Evolutionary conservation across 2,113 vertebrate genomes (phyloP).

Genomic region (Puntigrus tetrazona): DNA sequence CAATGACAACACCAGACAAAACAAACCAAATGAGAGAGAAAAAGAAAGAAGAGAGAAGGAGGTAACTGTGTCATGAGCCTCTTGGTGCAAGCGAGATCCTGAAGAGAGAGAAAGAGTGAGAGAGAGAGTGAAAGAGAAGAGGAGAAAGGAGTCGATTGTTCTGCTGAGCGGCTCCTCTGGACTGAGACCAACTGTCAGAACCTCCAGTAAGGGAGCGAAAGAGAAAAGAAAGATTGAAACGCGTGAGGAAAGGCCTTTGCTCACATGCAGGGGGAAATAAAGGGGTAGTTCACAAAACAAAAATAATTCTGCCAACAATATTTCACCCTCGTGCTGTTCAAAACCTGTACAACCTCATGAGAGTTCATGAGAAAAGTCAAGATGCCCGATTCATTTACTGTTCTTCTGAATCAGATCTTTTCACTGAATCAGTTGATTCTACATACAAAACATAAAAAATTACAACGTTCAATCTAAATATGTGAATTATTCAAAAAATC

Average conservation of each 20-base stretch:
- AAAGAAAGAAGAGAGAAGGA: background rate
- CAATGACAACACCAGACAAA: conserved; percentile 27
- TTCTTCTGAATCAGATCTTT: background rate
- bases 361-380: background rate
- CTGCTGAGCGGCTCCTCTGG: conserved; percentile 38
- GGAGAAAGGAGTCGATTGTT: conserved; percentile 56
- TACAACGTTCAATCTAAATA: background rate
- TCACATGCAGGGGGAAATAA: conserved; percentile 48
- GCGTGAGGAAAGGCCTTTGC: conserved; percentile 19
- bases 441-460: background rate
- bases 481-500: background rate
- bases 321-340: background rate
- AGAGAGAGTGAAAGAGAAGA: background rate
- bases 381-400: background rate
- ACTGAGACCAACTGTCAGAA: conserved; percentile 49
- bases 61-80: conserved; percentile 65
- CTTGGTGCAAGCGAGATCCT: conserved; percentile 41
- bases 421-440: background rate
- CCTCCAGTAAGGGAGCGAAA: conserved; percentile 35
- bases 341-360: background rate
- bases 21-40: background rate
- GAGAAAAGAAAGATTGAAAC: conserved; percentile 44
- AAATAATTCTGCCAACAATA: background rate
- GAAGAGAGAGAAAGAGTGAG: background rate
- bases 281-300: conserved; percentile 43